phyloP scores from a whole-genome alignment of 1,140 invertebrate species.

The Drosophila triauraria region DNA sequence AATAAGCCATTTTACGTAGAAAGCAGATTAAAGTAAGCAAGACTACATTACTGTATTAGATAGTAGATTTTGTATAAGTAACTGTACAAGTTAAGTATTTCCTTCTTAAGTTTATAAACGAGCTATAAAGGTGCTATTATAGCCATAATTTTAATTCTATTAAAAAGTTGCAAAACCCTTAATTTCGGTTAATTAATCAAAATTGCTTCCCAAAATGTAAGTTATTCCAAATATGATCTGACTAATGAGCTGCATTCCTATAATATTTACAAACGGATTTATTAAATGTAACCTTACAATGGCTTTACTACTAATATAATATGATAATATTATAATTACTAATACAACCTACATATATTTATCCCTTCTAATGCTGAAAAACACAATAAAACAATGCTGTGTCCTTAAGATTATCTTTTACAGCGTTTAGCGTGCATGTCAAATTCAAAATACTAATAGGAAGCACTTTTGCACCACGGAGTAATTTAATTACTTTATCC shows the following conservation, averaged over 20 bases:
- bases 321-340: too few species aligned
- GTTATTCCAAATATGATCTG: too few species aligned
- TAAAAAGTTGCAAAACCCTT: too few species aligned
- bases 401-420: background rate
- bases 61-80: too few species aligned
- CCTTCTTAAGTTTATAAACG: too few species aligned
- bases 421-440: background rate
- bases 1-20: background rate
- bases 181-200: too few species aligned
- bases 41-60: too few species aligned
- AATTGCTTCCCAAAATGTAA: too few species aligned
- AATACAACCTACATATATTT: background rate
- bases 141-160: too few species aligned
- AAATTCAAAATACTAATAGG: conserved; percentile 15
- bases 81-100: too few species aligned
- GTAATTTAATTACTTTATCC: conserved; percentile 45
- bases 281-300: background rate
- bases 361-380: background rate
- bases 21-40: background rate
- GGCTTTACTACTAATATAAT: background rate
- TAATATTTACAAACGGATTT: background rate
- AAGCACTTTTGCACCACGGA: conserved; percentile 16
- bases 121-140: too few species aligned
- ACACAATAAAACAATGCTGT: background rate
- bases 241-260: background rate